These are phyloP conservation scores for Trissoscelio sp. DNA, from an alignment of 2,888 invertebrate species.

Conservation along the genomic window DNA sequence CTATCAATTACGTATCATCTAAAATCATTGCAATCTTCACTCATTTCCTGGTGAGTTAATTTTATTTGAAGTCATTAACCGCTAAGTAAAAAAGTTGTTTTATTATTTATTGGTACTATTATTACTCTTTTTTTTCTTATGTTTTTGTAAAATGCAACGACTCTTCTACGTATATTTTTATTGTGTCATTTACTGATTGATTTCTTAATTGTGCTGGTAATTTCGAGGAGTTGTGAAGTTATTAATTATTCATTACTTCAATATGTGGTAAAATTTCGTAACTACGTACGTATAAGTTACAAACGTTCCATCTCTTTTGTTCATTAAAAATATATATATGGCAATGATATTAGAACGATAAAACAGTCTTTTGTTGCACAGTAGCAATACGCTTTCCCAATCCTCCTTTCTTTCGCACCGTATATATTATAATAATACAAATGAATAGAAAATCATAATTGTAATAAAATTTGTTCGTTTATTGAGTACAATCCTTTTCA, in stretches of 20 bases:
- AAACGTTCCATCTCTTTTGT: slow-evolving; percentile 28
- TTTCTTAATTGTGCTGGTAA: slow-evolving; percentile 13
- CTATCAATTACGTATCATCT: background rate
- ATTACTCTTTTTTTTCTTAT: slow-evolving; percentile 1
- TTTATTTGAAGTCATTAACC: slow-evolving; percentile 38
- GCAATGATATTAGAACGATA: slow-evolving; percentile 40
- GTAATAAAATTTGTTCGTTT: slow-evolving; percentile 58
- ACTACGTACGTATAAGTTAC: slow-evolving; percentile 30
- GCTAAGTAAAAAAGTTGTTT: slow-evolving; percentile 25
- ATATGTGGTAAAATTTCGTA: slow-evolving; percentile 25
- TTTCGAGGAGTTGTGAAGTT: slow-evolving; percentile 34
- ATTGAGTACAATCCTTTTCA: slow-evolving; percentile 53
- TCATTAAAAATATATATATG: slow-evolving; percentile 45
- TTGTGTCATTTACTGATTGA: slow-evolving; percentile 15
- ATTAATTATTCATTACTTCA: slow-evolving; percentile 28
- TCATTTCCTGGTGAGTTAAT: background rate
- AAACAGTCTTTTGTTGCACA: slow-evolving; percentile 47
- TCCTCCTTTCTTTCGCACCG: slow-evolving; percentile 37
- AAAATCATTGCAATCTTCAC: background rate
- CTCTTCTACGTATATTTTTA: slow-evolving; percentile 31
- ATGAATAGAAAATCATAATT: slow-evolving; percentile 26
- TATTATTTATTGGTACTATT: background rate
- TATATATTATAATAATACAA: slow-evolving; percentile 9
- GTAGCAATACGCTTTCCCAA: slow-evolving; percentile 38
- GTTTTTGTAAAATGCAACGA: slow-evolving; percentile 25